A percentile compares a stretch with the other conserved stretches of the same genome.
Conservation (phyloP, 2,797 vertebrate species). For the Tympanoctomys barrerae region DNA sequence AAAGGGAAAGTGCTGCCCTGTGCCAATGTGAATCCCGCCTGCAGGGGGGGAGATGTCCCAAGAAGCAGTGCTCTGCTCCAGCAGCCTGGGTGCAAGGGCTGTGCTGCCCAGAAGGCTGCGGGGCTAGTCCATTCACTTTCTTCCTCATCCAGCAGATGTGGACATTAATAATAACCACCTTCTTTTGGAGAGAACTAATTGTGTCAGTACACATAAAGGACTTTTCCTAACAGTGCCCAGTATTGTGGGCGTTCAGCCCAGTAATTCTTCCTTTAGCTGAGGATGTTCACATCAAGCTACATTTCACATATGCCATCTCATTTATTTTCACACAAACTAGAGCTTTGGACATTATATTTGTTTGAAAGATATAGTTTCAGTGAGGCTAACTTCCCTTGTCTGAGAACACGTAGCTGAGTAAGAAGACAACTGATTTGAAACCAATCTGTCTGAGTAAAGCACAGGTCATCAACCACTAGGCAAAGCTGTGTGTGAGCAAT, state of each 20-base stretch:
- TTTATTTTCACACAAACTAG: constrained; percentile 19
- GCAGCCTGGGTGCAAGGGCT: not conserved
- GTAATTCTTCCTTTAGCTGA: not conserved
- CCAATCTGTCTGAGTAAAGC: not conserved
- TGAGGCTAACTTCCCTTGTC: not conserved
- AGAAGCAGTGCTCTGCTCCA: not conserved
- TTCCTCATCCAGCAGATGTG: not conserved
- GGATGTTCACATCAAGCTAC: not conserved
- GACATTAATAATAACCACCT: not conserved
- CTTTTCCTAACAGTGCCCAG: not conserved
- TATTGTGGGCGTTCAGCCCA: not conserved
- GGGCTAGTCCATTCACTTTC: not conserved
- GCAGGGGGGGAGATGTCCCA: not conserved
- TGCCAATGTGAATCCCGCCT: not conserved
- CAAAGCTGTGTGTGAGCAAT: not conserved
- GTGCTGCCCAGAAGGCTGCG: no score
- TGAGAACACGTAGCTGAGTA: constrained; percentile 20
- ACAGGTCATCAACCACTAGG: not conserved
- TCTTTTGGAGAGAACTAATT: not conserved
- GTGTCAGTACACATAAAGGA: not conserved
- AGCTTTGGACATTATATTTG: not conserved
- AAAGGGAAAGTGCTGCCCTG: not conserved
- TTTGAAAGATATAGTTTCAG: constrained; percentile 54
- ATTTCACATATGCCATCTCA: not conserved
- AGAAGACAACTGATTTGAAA: constrained; percentile 22